Conservation (phyloP, 1,140 invertebrate species). For the Andricus grossulariae region DNA sequence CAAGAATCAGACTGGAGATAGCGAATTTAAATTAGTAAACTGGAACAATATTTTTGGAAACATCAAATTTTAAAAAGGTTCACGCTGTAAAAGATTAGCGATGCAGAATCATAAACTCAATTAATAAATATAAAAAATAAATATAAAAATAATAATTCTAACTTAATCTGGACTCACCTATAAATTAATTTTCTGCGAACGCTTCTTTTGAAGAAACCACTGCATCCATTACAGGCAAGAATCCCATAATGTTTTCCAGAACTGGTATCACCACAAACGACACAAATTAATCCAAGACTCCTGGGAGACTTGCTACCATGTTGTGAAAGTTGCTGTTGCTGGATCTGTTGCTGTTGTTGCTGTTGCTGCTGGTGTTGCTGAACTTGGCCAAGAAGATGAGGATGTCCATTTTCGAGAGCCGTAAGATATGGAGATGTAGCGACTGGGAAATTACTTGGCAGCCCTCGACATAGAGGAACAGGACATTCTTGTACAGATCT, state of each 20-base stretch:
- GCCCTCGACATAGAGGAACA: conserved; percentile 68
- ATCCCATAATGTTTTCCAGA: conserved; percentile 99
- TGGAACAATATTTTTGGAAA: no score
- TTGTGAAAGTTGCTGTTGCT: conserved; percentile 58
- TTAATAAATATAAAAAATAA: no score
- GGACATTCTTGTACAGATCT: conserved; percentile 69
- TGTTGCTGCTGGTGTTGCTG: conserved; percentile 65
- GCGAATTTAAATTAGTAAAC: no score
- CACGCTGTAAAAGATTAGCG: no score
- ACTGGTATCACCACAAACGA: conserved; percentile 97
- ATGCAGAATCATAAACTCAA: no score
- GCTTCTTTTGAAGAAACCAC: conserved; percentile 98
- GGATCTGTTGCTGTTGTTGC: conserved; percentile 57
- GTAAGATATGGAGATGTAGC: conserved; percentile 71
- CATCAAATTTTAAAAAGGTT: no score
- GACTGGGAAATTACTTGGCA: conserved; percentile 68
- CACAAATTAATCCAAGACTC: conserved; percentile 87
- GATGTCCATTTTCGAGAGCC: conserved; percentile 69
- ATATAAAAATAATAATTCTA: not conserved
- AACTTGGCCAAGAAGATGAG: conserved; percentile 66
- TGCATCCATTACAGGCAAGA: conserved; percentile 99
- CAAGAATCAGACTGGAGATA: no score
- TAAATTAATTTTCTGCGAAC: conserved; percentile 98
- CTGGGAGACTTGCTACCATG: conserved; percentile 67
- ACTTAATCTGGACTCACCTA: conserved; percentile 80